These are phyloP conservation scores for Zelostemma sp. DNA, from an alignment of 1,140 invertebrate species.

Conservation along the genomic window DNA sequence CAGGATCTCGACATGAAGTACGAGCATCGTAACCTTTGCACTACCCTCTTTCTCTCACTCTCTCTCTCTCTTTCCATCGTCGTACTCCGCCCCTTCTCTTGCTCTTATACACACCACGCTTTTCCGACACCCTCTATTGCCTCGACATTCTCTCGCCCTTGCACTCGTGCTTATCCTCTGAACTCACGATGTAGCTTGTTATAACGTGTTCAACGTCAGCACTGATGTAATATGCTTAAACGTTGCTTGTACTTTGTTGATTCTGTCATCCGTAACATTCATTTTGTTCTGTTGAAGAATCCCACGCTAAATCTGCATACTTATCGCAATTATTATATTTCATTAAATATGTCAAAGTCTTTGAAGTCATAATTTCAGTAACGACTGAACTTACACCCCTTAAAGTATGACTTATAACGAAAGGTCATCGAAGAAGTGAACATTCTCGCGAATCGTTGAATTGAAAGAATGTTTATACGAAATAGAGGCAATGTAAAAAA, in stretches of 20 bases:
- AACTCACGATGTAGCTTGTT: slow-evolving; percentile 14
- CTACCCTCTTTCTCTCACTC: slow-evolving; percentile 24
- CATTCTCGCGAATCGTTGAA: no score
- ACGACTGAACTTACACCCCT: no score
- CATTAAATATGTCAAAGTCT: no score
- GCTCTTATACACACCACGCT: slow-evolving; percentile 21
- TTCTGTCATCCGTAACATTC: background rate
- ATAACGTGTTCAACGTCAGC: slow-evolving; percentile 21
- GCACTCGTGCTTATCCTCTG: slow-evolving; percentile 4
- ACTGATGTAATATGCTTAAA: slow-evolving; percentile 27
- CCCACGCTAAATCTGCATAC: no score
- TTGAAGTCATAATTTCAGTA: no score
- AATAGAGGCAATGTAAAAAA: no score
- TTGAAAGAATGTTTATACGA: no score
- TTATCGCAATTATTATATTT: no score
- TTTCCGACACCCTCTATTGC: slow-evolving; percentile 19
- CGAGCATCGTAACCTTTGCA: slow-evolving; percentile 64
- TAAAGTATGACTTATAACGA: no score
- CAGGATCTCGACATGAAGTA: slow-evolving; percentile 54
- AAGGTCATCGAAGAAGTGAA: no score
- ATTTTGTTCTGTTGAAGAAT: background rate
- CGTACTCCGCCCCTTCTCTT: slow-evolving; percentile 16
- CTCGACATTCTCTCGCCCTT: slow-evolving; percentile 5
- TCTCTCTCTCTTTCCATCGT: slow-evolving; percentile 30
- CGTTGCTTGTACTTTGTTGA: slow-evolving; percentile 2